Evolutionary conservation across 2,113 vertebrate genomes (phyloP).

Genomic region (Colossoma macropomum): DNA sequence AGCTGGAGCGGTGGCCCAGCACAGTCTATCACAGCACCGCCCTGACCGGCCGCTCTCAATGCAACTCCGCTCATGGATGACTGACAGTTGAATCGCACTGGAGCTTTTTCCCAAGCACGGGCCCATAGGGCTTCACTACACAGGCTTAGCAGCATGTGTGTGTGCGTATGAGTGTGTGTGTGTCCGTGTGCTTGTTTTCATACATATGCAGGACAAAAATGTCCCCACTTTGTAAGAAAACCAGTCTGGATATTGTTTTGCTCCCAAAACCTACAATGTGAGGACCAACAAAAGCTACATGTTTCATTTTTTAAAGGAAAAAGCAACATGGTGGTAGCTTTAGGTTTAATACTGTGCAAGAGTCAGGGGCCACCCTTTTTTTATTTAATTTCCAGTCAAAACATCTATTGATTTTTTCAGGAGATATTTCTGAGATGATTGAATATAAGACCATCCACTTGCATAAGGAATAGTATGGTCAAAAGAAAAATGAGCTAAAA

Average conservation of each 20-base stretch:
- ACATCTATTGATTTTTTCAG: too few relatives aligned
- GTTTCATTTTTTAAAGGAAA: too few relatives aligned
- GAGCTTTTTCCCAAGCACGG: slow-evolving; percentile 84
- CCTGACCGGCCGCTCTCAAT: slow-evolving; percentile 82
- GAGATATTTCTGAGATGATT: too few relatives aligned
- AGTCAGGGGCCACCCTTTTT: too few relatives aligned
- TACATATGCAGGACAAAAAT: neutral
- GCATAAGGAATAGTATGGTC: too few relatives aligned
- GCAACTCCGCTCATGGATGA: slow-evolving; percentile 82
- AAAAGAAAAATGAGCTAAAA: too few relatives aligned
- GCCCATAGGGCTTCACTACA: slow-evolving; percentile 52
- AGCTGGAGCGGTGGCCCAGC: slow-evolving; percentile 79
- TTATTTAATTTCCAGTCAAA: too few relatives aligned
- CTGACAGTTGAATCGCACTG: slow-evolving; percentile 91
- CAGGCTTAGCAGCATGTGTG: slow-evolving; percentile 1
- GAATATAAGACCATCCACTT: too few relatives aligned
- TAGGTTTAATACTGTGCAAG: too few relatives aligned
- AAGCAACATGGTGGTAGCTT: too few relatives aligned
- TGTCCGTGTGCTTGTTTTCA: slow-evolving; percentile 3
- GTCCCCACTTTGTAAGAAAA: neutral
- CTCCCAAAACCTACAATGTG: neutral
- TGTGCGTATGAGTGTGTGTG: slow-evolving; percentile 30
- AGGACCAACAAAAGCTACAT: too few relatives aligned
- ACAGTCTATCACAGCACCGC: slow-evolving; percentile 80
- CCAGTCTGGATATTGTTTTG: neutral